Conservation (phyloP, 1,140 invertebrate species). For the Thaumatotibia leucotreta region DNA sequence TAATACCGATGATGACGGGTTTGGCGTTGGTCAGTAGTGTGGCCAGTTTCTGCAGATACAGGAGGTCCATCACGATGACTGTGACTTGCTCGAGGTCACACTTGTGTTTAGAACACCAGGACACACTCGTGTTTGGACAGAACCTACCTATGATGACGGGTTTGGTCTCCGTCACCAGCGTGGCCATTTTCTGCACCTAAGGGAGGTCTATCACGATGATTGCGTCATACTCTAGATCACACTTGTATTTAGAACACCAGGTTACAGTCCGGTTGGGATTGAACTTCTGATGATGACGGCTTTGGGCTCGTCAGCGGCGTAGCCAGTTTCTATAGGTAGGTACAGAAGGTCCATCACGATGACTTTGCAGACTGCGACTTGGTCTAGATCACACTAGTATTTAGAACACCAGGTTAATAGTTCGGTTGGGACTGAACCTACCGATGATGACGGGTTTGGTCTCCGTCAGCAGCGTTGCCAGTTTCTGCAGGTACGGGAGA, state of each 20-base stretch:
- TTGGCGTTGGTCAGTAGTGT: constrained; percentile 72
- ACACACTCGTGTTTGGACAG: too few species aligned
- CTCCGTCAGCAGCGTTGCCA: constrained; percentile 71
- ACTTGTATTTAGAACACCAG: constrained; percentile 78
- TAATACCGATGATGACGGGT: constrained; percentile 77
- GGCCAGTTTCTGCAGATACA: constrained; percentile 79
- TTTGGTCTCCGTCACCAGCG: constrained; percentile 73
- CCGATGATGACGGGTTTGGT: constrained; percentile 77
- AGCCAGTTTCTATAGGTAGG: too few species aligned
- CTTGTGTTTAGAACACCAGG: constrained; percentile 79
- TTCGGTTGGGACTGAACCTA: too few species aligned
- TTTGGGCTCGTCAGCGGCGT: too few species aligned
- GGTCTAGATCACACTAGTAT: too few species aligned
- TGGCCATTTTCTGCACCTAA: constrained; percentile 78
- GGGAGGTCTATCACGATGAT: constrained; percentile 80
- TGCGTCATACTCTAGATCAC: constrained; percentile 68
- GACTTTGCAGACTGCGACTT: too few species aligned
- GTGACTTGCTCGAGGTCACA: constrained; percentile 69
- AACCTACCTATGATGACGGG: constrained; percentile 77
- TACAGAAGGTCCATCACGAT: too few species aligned
- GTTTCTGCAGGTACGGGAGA: constrained; percentile 78
- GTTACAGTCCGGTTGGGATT: too few species aligned
- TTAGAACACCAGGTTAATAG: too few species aligned
- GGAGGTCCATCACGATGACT: constrained; percentile 79
- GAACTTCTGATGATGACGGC: too few species aligned